Percentiles rank a stretch among this genome's conserved stretches.
phyloP scores from a whole-genome alignment of 2,797 vertebrate species.

The Pantherophis vulpinus region DNA sequence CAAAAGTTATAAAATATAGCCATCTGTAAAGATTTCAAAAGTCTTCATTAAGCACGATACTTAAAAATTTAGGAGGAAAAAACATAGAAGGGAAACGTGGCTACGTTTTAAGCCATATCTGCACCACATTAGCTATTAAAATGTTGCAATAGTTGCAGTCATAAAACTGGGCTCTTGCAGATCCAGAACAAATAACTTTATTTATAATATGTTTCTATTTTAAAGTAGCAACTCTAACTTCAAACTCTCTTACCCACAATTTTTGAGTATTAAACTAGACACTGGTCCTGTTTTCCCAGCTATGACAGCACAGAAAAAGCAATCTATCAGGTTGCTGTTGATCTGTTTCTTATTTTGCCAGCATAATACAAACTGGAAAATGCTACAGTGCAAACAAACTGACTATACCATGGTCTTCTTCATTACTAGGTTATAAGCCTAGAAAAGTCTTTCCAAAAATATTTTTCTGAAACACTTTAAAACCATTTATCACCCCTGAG shows the following conservation, averaged over 20 bases:
- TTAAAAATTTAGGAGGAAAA: background rate
- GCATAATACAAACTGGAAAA: background rate
- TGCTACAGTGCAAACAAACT: constrained; percentile 51
- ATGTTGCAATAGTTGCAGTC: background rate
- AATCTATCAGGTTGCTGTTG: constrained; percentile 17
- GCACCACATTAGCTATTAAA: background rate
- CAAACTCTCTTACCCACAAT: background rate
- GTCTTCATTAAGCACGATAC: background rate
- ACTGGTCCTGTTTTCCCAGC: background rate
- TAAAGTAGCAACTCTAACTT: background rate
- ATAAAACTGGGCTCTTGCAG: background rate
- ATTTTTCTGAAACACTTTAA: constrained; percentile 45
- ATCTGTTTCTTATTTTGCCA: constrained; percentile 52
- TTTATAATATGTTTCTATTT: background rate
- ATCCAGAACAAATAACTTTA: background rate
- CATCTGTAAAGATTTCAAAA: background rate
- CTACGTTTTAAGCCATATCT: background rate
- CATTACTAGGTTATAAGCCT: constrained; percentile 30
- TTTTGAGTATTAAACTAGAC: background rate
- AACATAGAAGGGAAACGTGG: background rate
- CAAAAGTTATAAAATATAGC: background rate
- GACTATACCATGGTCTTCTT: constrained; percentile 13
- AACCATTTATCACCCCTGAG: constrained; percentile 24
- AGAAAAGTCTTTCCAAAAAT: constrained; percentile 28
- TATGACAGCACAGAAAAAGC: constrained; percentile 22